These are phyloP conservation scores for Diceros bicornis DNA, from an alignment of 2,797 vertebrate species.

Conservation along the genomic window DNA sequence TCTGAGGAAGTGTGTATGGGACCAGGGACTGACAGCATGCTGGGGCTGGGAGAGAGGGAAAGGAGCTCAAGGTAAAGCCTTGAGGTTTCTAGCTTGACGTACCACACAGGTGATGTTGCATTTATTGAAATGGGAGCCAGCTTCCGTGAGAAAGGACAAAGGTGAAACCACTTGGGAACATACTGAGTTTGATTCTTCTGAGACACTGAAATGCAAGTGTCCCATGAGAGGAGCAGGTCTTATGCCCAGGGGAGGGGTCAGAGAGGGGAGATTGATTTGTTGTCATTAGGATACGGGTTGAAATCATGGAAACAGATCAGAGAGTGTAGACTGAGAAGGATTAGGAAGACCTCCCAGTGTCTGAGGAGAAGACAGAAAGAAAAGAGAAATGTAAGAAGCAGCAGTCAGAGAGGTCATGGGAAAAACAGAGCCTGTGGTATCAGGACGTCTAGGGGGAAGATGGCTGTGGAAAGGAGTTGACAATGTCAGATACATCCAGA, in stretches of 20 bases:
- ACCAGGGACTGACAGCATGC: too few relatives aligned
- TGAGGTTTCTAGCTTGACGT: background rate
- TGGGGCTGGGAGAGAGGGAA: background rate
- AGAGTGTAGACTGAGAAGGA: background rate
- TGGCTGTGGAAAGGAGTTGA: background rate
- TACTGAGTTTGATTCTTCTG: background rate
- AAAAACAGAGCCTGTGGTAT: too few relatives aligned
- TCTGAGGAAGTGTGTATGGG: background rate
- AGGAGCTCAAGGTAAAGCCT: background rate
- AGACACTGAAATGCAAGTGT: background rate
- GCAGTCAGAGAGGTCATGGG: background rate
- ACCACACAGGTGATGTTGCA: accelerated
- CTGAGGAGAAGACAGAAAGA: background rate
- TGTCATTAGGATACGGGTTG: background rate
- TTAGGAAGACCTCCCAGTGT: background rate
- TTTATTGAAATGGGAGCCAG: background rate
- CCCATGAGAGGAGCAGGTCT: background rate
- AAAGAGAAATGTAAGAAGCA: background rate
- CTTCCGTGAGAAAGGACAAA: background rate
- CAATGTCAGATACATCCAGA: background rate
- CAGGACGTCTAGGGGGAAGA: background rate
- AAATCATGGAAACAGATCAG: background rate
- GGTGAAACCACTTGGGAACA: too few relatives aligned
- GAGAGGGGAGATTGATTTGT: too few relatives aligned
- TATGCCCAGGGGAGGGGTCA: too few relatives aligned